Evolutionary conservation across 2,888 invertebrate genomes (phyloP).

Genomic region (Dendrolimus pini): DNA sequence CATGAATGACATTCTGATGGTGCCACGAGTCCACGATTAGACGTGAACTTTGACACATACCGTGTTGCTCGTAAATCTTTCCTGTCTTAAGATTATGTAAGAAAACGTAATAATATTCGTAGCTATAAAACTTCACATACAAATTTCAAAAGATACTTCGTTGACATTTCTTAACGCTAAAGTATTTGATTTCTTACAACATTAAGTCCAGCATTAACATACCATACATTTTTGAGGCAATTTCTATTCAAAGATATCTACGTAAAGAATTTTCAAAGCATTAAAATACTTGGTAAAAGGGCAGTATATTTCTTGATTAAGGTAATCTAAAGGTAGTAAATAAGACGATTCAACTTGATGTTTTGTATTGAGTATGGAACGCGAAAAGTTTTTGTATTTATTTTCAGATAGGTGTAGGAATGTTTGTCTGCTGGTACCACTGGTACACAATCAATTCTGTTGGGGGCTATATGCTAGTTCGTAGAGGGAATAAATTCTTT

Average conservation of each 20-base stretch:
- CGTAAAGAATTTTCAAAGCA: neutral
- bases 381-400: neutral
- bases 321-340: neutral
- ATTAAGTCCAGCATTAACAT: neutral
- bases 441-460: no score
- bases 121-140: no score
- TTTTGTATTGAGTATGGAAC: neutral
- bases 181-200: neutral
- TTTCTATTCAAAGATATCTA: neutral
- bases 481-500: constrained; percentile 34
- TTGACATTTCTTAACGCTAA: neutral
- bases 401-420: neutral
- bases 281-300: neutral
- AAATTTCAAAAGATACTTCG: no score
- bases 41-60: constrained; percentile 27
- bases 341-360: neutral
- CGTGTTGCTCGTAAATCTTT: constrained; percentile 1
- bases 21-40: constrained; percentile 5
- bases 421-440: no score
- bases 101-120: no score
- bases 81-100: no score
- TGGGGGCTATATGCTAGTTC: neutral
- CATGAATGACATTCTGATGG: neutral
- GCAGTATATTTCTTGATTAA: neutral
- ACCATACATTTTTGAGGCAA: neutral